Evolutionary conservation across 1,140 invertebrate genomes (phyloP).

Genomic region (Trichonephila clavata): DNA sequence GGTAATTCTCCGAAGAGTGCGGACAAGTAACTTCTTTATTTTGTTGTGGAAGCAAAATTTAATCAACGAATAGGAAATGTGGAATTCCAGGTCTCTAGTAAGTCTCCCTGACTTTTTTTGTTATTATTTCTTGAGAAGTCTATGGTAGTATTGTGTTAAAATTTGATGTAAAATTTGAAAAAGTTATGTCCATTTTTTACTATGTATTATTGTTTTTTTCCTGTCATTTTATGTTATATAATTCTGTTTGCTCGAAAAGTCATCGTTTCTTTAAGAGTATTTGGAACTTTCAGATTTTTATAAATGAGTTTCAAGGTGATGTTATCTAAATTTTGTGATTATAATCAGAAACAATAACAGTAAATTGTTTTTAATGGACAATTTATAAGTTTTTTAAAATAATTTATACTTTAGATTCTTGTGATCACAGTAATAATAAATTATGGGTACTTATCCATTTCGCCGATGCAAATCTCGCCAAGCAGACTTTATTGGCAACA

Average conservation of each 20-base stretch:
- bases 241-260: neutral
- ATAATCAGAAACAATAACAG: too few species aligned
- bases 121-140: neutral
- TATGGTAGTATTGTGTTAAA: neutral
- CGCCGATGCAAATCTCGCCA: too few species aligned
- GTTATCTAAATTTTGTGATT: too few species aligned
- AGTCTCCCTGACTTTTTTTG: neutral
- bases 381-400: too few species aligned
- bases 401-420: too few species aligned
- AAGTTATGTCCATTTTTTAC: neutral
- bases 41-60: constrained; percentile 8
- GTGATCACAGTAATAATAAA: too few species aligned
- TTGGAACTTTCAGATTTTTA: too few species aligned
- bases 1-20: neutral
- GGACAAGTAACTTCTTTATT: neutral
- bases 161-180: neutral
- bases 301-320: too few species aligned
- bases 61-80: constrained; percentile 25
- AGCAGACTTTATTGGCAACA: too few species aligned
- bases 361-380: too few species aligned
- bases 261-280: too few species aligned
- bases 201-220: neutral
- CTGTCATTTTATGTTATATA: neutral
- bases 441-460: too few species aligned
- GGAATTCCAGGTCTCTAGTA: neutral